These are phyloP conservation scores for Gobius niger DNA, from an alignment of 2,113 vertebrate genomes.

Conservation along the genomic window DNA sequence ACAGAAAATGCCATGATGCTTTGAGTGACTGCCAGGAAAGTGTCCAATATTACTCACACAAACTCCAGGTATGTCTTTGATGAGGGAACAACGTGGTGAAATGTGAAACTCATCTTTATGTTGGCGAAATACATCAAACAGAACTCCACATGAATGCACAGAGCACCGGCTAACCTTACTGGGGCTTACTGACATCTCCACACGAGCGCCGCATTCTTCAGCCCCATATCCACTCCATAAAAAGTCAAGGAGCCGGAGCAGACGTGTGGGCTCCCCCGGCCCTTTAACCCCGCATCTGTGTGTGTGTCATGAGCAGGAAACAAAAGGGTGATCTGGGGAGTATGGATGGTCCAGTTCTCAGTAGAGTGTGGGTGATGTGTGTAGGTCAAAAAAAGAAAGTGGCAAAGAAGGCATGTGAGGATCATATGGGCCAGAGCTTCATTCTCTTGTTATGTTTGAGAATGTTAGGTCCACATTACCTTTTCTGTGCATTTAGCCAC, in stretches of 20 bases:
- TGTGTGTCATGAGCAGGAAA: not conserved
- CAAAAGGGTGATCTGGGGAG: not conserved
- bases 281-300: not conserved
- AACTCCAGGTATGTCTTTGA: too few relatives aligned
- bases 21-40: too few relatives aligned
- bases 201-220: slow-evolving; percentile 36
- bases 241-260: slow-evolving; percentile 46
- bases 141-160: slow-evolving; percentile 49
- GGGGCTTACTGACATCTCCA: too few relatives aligned
- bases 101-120: not conserved
- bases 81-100: too few relatives aligned
- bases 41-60: too few relatives aligned
- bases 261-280: slow-evolving; percentile 7
- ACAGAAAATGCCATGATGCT: too few relatives aligned
- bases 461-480: too few relatives aligned
- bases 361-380: not conserved
- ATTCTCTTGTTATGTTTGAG: too few relatives aligned
- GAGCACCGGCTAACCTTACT: slow-evolving; percentile 40
- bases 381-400: not conserved
- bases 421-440: too few relatives aligned
- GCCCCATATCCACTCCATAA: slow-evolving; percentile 65
- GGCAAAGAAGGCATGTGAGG: not conserved
- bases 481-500: too few relatives aligned
- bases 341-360: not conserved
- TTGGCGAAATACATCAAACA: slow-evolving; percentile 39